Conservation (phyloP, 2,888 invertebrate genomes). For the Oxystoma pomonae region DNA sequence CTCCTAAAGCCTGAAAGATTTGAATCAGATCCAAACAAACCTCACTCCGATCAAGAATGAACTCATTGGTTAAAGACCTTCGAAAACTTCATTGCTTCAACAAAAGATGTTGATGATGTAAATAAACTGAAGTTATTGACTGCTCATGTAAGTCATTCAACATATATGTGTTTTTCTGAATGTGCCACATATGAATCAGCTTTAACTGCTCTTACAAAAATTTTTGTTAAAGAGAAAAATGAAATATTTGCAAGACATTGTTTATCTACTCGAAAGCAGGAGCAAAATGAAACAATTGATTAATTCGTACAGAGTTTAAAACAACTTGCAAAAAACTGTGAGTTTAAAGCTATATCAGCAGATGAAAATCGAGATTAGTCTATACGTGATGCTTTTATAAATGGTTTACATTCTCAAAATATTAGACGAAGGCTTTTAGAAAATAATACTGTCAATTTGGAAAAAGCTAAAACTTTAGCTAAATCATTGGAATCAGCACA, state of each 20-base stretch:
- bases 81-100: background rate
- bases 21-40: background rate
- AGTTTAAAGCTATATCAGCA: background rate
- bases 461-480: background rate
- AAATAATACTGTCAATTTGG: background rate
- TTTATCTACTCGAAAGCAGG: background rate
- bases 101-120: background rate
- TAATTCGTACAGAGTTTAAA: background rate
- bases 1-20: background rate
- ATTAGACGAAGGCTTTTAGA: background rate
- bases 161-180: background rate
- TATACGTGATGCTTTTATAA: background rate
- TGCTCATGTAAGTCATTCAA: background rate
- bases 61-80: background rate
- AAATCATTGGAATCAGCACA: background rate
- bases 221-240: background rate
- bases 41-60: background rate
- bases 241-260: background rate
- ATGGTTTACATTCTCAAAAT: background rate
- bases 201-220: background rate
- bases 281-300: background rate
- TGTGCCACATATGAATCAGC: background rate
- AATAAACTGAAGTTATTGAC: background rate
- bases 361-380: background rate
- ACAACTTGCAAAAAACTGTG: background rate